These are phyloP conservation scores for Salvator merianae DNA, from an alignment of 2,113 vertebrate genomes.

Conservation along the genomic window DNA sequence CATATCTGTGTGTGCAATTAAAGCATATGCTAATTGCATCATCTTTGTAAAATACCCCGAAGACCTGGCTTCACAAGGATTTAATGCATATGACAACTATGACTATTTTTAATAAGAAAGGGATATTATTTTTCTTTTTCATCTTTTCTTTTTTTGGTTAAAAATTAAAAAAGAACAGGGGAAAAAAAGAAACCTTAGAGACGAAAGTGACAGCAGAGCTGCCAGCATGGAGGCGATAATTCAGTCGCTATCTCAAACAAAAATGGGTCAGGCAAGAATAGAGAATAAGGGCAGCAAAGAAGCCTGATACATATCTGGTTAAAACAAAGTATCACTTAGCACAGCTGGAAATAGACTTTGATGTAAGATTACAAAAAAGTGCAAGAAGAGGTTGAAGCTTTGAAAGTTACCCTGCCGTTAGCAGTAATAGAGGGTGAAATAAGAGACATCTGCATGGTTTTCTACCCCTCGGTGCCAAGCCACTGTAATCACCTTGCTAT, in stretches of 20 bases:
- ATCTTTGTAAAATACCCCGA: not conserved
- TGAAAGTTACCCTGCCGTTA: slow-evolving; percentile 38
- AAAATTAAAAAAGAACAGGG: not conserved
- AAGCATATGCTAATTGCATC: not conserved
- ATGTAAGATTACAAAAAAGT: slow-evolving; percentile 48
- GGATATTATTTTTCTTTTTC: not conserved
- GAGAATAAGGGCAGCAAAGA: slow-evolving; percentile 46
- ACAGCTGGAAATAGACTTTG: slow-evolving; percentile 56
- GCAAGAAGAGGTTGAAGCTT: slow-evolving; percentile 30
- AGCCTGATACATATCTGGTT: slow-evolving; percentile 55
- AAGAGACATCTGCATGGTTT: slow-evolving; percentile 6
- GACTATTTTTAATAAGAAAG: not conserved
- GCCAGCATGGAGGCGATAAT: slow-evolving; percentile 50
- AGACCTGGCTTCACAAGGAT: not conserved
- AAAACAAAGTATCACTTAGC: slow-evolving; percentile 58
- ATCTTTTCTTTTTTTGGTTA: not conserved
- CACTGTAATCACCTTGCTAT: not conserved
- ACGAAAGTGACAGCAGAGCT: slow-evolving; percentile 54
- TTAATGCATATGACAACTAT: not conserved
- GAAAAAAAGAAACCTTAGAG: slow-evolving; percentile 16
- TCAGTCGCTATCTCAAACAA: slow-evolving; percentile 43
- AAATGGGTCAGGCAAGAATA: slow-evolving; percentile 58
- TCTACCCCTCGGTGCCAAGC: not conserved
- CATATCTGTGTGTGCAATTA: accelerated
- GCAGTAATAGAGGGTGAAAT: slow-evolving; percentile 22